A percentile compares a stretch with the other conserved stretches of the same genome.
phyloP scores from a whole-genome alignment of 1,140 invertebrate genomes.

The Adoxophyes honmai region DNA sequence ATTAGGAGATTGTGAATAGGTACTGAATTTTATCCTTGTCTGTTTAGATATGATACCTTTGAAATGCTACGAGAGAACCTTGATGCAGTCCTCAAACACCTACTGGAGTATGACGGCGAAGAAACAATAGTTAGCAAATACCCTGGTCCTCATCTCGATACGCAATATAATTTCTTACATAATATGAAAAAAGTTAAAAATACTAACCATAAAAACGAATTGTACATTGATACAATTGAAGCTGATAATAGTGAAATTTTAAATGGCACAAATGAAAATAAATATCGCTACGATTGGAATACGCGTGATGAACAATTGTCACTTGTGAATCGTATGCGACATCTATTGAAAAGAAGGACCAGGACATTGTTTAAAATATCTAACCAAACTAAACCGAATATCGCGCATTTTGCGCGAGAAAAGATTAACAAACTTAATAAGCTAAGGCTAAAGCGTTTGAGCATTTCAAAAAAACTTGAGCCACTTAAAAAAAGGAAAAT shows the following conservation, averaged over 20 bases:
- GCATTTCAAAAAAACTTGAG: not conserved
- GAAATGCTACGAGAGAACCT: slow-evolving; percentile 88
- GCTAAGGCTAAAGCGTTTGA: no score
- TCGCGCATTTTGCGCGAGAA: not conserved
- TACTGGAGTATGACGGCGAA: slow-evolving; percentile 77
- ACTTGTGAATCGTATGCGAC: slow-evolving; percentile 53
- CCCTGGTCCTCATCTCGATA: slow-evolving; percentile 56
- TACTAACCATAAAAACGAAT: slow-evolving; percentile 16
- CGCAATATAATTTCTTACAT: slow-evolving; percentile 40
- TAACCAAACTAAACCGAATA: not conserved
- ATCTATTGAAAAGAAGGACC: slow-evolving; percentile 49
- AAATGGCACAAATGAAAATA: slow-evolving; percentile 23
- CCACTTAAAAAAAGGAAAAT: no score
- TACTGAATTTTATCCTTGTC: slow-evolving; percentile 23
- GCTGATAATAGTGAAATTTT: slow-evolving; percentile 27
- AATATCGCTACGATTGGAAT: slow-evolving; percentile 19
- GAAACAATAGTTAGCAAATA: slow-evolving; percentile 43
- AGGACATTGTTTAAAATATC: not conserved
- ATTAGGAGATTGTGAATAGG: no score
- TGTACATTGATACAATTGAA: slow-evolving; percentile 25
- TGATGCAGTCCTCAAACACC: slow-evolving; percentile 82
- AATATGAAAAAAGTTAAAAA: slow-evolving; percentile 15
- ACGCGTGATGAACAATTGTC: slow-evolving; percentile 24
- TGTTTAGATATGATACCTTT: slow-evolving; percentile 86
- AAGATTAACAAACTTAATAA: not conserved